Conservation (phyloP, 2,797 vertebrate species). For the Ctenopoma multispine region DNA sequence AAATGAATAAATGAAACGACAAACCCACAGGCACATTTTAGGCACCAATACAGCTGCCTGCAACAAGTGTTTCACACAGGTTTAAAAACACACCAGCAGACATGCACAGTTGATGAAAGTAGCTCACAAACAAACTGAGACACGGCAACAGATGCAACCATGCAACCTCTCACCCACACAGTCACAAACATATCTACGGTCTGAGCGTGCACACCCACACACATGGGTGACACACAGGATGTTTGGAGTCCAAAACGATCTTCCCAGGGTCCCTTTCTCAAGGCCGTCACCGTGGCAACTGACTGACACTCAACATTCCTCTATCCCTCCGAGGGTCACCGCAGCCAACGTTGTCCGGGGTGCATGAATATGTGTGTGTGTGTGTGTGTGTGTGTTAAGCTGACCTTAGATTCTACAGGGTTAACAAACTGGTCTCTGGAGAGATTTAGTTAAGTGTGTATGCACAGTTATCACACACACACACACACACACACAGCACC, state of each 20-base stretch:
- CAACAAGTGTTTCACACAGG: constrained; percentile 1
- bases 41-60: background rate
- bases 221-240: constrained; percentile 75
- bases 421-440: constrained; percentile 49
- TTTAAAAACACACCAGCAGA: constrained; percentile 10
- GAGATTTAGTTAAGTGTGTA: constrained; percentile 37
- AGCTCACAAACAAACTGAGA: constrained; percentile 44
- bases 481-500: constrained; percentile 17
- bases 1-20: background rate
- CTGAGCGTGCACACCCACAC: constrained; percentile 53
- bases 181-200: constrained; percentile 53
- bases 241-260: constrained; percentile 78
- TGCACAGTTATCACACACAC: constrained; percentile 28
- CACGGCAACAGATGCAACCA: constrained; percentile 50
- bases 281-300: constrained; percentile 71
- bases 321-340: constrained; percentile 71
- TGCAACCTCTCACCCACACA: constrained; percentile 66
- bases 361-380: constrained; percentile 17
- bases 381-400: constrained; percentile 9
- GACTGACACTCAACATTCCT: constrained; percentile 78
- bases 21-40: background rate
- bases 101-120: constrained; percentile 42
- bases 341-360: constrained; percentile 64
- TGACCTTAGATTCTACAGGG: constrained; percentile 50
- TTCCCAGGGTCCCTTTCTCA: constrained; percentile 83